A percentile compares a stretch with the other conserved stretches of the same genome.
phyloP scores from a whole-genome alignment of 2,113 vertebrate species.

The Anthoscopus minutus region DNA sequence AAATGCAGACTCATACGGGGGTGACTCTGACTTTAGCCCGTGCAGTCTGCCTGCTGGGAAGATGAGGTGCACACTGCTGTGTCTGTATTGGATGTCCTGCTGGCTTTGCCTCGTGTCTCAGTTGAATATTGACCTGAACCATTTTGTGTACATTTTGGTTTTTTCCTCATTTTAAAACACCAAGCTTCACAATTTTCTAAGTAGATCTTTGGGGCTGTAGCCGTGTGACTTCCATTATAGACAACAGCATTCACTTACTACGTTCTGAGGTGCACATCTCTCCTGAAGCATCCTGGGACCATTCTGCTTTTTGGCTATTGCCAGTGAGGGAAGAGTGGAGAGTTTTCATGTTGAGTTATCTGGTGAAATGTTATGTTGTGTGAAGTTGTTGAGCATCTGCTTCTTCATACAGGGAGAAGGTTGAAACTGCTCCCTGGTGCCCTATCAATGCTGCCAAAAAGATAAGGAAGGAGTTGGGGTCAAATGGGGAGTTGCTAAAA shows the following conservation, averaged over 20 bases:
- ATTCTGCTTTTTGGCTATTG: neutral
- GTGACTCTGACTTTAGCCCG: neutral
- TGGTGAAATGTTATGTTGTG: neutral
- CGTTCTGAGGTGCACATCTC: neutral
- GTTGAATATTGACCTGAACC: neutral
- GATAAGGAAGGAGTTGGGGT: neutral
- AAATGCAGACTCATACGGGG: neutral
- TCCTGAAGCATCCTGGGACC: neutral
- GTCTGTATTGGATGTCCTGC: neutral
- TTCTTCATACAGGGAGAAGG: neutral
- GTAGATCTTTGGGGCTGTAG: neutral
- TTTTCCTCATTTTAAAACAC: neutral
- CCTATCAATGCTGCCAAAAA: neutral
- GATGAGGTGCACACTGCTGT: neutral
- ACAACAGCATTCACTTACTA: neutral
- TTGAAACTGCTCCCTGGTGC: neutral
- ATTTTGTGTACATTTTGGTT: accelerated
- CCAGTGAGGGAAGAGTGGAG: neutral
- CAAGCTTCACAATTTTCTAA: neutral
- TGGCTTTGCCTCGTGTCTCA: neutral
- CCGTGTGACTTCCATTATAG: neutral
- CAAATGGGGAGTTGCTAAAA: neutral
- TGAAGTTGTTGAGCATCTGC: neutral
- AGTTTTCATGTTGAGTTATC: neutral
- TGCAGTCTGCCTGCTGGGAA: neutral